Evolutionary conservation across 2,888 invertebrate species (phyloP).

Genomic region (Nomada lathburiana): DNA sequence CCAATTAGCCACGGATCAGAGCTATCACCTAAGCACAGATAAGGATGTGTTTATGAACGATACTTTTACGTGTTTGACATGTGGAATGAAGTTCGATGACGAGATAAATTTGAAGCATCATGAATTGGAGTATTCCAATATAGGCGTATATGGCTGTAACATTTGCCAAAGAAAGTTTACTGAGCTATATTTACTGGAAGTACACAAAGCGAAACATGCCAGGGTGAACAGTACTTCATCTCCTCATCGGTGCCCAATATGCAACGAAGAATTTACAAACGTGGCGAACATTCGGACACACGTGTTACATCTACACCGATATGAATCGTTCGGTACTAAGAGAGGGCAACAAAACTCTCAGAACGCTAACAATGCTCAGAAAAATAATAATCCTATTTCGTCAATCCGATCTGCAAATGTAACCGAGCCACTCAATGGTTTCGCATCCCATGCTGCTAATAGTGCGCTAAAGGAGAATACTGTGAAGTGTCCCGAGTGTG

Average conservation of each 20-base stretch:
- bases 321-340: constrained; percentile 7
- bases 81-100: constrained; percentile 24
- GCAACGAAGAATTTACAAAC: constrained; percentile 47
- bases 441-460: no score
- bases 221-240: constrained; percentile 1
- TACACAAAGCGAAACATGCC: constrained; percentile 52
- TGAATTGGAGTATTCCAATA: constrained; percentile 43
- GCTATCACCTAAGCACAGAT: no score
- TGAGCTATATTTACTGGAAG: constrained; percentile 29
- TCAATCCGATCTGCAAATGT: no score
- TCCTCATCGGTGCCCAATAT: constrained; percentile 52
- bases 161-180: constrained; percentile 49
- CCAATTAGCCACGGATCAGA: neutral
- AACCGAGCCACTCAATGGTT: neutral
- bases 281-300: constrained; percentile 23
- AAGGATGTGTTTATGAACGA: neutral
- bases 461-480: neutral
- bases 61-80: constrained; percentile 19
- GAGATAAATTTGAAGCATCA: constrained; percentile 31
- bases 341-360: neutral
- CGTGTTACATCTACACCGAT: constrained; percentile 47
- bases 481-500: constrained; percentile 40
- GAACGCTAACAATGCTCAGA: neutral
- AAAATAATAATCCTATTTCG: no score
- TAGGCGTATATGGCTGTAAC: constrained; percentile 32